Evolutionary conservation across 2,797 vertebrate genomes (phyloP).

Genomic region (Acestrorhynchus altus): DNA sequence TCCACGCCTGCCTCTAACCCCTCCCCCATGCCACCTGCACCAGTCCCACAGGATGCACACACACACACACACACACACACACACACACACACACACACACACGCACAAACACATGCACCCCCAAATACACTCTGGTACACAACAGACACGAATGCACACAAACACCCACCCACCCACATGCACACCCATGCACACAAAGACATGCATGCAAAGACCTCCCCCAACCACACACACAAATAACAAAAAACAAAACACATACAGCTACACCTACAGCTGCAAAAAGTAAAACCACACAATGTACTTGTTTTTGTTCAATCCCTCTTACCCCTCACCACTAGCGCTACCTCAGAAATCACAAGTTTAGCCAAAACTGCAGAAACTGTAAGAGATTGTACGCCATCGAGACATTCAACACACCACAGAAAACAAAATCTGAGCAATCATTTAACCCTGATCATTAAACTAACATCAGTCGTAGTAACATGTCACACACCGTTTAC

Average conservation of each 20-base stretch:
- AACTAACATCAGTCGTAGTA: too few relatives aligned
- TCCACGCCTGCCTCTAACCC: slow-evolving; percentile 71
- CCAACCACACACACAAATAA: slow-evolving; percentile 25
- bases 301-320: slow-evolving; percentile 56
- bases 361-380: slow-evolving; percentile 28
- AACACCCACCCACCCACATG: slow-evolving; percentile 26
- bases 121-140: slow-evolving; percentile 54
- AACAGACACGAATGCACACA: slow-evolving; percentile 44
- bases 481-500: too few relatives aligned
- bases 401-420: not conserved
- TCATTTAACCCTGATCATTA: too few relatives aligned
- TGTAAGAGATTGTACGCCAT: slow-evolving; percentile 13
- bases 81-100: slow-evolving; percentile 38
- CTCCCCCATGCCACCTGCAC: slow-evolving; percentile 85
- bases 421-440: not conserved
- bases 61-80: slow-evolving; percentile 63
- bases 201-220: slow-evolving; percentile 33
- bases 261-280: slow-evolving; percentile 77
- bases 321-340: slow-evolving; percentile 31
- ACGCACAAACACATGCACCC: slow-evolving; percentile 54
- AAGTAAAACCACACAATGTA: slow-evolving; percentile 68
- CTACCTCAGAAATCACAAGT: slow-evolving; percentile 66
- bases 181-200: slow-evolving; percentile 40
- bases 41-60: slow-evolving; percentile 85
- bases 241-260: too few relatives aligned